Evolutionary conservation across 2,888 invertebrate species (phyloP).

Genomic region (Stramonita haemastoma): DNA sequence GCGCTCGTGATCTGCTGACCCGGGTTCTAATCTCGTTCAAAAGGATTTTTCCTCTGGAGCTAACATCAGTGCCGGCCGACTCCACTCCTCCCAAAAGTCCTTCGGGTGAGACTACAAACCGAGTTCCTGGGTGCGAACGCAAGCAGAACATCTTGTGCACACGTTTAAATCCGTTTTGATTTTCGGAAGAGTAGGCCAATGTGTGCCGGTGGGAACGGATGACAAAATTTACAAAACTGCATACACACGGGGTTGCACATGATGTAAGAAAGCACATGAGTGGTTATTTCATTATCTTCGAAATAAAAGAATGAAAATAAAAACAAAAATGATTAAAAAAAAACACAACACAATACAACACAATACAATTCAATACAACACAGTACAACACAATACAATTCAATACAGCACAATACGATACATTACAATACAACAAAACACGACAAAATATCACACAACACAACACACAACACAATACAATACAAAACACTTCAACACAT

Average conservation of each 20-base stretch:
- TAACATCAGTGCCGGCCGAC: too few species aligned
- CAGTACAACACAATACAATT: not conserved
- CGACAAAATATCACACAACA: not conserved
- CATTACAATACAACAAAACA: not conserved
- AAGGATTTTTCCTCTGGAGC: too few species aligned
- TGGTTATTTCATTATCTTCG: not conserved
- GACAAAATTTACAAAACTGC: not conserved
- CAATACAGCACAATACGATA: not conserved
- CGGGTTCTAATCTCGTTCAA: too few species aligned
- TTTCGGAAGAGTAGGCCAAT: not conserved
- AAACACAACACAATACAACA: not conserved
- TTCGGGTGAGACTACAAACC: too few species aligned
- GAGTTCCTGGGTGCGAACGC: too few species aligned
- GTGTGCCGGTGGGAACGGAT: not conserved
- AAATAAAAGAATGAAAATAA: too few species aligned
- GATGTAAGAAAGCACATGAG: not conserved
- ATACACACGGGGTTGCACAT: not conserved
- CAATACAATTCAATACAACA: not conserved
- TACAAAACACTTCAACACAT: not conserved
- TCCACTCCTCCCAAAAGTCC: too few species aligned
- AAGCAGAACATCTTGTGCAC: too few species aligned
- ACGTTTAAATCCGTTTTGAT: too few species aligned
- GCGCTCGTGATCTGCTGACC: too few species aligned
- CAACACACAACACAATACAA: not conserved
- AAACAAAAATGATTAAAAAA: not conserved